These are phyloP conservation scores for Lepidotrigona ventralis DNA, from an alignment of 1,140 invertebrate species.

Conservation along the genomic window DNA sequence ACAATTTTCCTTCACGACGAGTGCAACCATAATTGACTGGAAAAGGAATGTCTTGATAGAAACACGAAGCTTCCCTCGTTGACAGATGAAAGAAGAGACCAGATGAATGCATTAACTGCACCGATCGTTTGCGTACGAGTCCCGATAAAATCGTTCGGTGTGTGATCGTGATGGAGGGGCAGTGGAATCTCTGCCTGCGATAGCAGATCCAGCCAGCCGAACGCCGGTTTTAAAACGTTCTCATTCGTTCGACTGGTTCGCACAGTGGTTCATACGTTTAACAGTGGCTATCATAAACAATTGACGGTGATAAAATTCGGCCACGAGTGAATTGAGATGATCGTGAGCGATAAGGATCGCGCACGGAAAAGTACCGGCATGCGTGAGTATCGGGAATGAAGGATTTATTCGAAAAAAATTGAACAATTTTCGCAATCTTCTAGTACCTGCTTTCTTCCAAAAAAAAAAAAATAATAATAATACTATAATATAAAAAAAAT, in stretches of 20 bases:
- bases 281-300: not conserved
- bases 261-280: not conserved
- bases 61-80: not conserved
- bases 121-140: conserved; percentile 1
- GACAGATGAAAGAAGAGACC: not conserved
- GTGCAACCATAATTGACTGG: not conserved
- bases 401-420: too few species aligned
- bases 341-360: conserved; percentile 27
- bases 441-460: too few species aligned
- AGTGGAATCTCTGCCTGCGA: conserved; percentile 19
- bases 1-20: not conserved
- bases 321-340: conserved; percentile 18
- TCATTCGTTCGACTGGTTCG: not conserved
- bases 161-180: not conserved
- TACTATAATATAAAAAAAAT: too few species aligned
- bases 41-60: not conserved
- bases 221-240: not conserved
- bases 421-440: not conserved
- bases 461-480: too few species aligned
- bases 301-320: not conserved
- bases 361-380: conserved; percentile 16
- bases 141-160: conserved; percentile 22
- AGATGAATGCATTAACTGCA: conserved; percentile 15
- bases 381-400: conserved; percentile 10
- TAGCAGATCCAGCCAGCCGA: not conserved